phyloP scores from a whole-genome alignment of 2,113 vertebrate species.

The Phaethornis superciliosus region DNA sequence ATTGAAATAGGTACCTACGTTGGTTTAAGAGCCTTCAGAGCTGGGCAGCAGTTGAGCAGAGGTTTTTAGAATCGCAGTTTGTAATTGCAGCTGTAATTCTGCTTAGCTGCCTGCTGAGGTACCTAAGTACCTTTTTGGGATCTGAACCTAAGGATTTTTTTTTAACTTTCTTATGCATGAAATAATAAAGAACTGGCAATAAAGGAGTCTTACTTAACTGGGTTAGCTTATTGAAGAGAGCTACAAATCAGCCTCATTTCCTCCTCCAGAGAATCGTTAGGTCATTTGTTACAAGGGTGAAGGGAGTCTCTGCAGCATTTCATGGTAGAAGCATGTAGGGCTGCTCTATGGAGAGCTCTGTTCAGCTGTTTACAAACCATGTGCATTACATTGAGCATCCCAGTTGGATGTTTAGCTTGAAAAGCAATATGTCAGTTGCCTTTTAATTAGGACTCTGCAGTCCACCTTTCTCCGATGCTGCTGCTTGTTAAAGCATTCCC shows the following conservation, averaged over 20 bases:
- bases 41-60: background rate
- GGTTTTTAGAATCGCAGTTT: background rate
- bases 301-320: constrained; percentile 10
- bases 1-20: constrained; percentile 11
- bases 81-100: constrained; percentile 20
- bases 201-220: constrained; percentile 31
- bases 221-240: constrained; percentile 6
- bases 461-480: constrained; percentile 21
- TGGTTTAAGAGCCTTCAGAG: constrained; percentile 44
- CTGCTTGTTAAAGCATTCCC: background rate
- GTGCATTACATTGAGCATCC: constrained; percentile 10
- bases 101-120: background rate
- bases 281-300: constrained; percentile 25
- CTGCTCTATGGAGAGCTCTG: constrained; percentile 16
- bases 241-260: constrained; percentile 44
- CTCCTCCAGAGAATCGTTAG: constrained; percentile 37
- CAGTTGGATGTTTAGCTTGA: constrained; percentile 44
- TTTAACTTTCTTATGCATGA: background rate
- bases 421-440: background rate
- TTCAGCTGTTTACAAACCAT: constrained; percentile 35
- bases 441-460: constrained; percentile 32
- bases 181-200: constrained; percentile 46
- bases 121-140: background rate
- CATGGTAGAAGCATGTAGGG: background rate
- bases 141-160: background rate